Evolutionary conservation across 2,113 vertebrate genomes (phyloP).

Genomic region (Microcebus griseorufus): DNA sequence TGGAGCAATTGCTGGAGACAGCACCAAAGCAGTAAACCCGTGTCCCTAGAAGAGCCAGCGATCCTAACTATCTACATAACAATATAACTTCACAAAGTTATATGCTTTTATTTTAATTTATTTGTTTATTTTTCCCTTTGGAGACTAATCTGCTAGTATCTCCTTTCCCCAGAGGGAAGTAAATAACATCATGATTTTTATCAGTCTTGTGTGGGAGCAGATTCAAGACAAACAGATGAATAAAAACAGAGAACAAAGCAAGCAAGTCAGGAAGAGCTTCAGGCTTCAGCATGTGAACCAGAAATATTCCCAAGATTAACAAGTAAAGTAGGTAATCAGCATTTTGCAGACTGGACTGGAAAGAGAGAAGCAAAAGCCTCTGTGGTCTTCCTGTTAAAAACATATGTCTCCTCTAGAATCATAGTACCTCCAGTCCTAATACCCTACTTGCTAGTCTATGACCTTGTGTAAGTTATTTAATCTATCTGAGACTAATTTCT

Average conservation of each 20-base stretch:
- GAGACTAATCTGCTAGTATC: background rate
- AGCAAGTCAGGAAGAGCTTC: background rate
- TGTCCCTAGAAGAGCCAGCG: no score
- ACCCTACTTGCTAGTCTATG: background rate
- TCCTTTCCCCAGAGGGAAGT: background rate
- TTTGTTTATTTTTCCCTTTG: background rate
- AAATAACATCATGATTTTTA: background rate
- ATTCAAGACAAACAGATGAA: background rate
- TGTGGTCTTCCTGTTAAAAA: conserved; percentile 23
- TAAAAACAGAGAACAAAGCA: background rate
- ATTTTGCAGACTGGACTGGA: background rate
- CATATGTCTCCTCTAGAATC: background rate
- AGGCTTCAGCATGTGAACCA: background rate
- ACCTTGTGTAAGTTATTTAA: conserved; percentile 16
- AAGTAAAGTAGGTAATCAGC: background rate
- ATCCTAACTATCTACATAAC: no score
- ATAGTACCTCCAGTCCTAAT: background rate
- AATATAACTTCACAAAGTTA: background rate
- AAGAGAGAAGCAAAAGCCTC: background rate
- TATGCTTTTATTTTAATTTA: background rate
- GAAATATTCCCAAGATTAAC: background rate
- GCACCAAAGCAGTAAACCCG: no score
- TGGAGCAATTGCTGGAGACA: no score
- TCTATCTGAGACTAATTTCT: conserved; percentile 7
- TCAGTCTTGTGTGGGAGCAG: background rate